A percentile compares a stretch with the other conserved stretches of the same genome.
Evolutionary conservation across 2,797 vertebrate species (phyloP).

Genomic region (Pitangus sulphuratus): DNA sequence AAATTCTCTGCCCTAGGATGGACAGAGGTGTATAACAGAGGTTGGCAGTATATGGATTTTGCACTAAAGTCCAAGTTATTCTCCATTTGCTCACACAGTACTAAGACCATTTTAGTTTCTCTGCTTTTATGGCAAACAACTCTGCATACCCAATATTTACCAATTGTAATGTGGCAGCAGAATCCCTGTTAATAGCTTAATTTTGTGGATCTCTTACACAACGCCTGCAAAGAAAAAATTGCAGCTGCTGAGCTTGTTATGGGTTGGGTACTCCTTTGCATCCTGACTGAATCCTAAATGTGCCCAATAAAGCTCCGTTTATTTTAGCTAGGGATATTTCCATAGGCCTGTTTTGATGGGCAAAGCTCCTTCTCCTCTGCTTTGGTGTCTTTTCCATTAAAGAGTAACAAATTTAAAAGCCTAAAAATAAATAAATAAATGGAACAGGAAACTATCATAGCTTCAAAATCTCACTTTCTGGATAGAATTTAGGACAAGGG

Average conservation of each 20-base stretch:
- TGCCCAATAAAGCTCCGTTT: slow-evolving; percentile 7
- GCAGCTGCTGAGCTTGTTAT: not conserved
- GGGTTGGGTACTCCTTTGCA: slow-evolving; percentile 18
- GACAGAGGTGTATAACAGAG: not conserved
- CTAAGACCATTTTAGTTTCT: not conserved
- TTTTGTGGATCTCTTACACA: not conserved
- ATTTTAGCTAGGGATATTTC: slow-evolving; percentile 34
- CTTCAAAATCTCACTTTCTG: slow-evolving; percentile 6
- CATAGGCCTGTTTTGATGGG: slow-evolving; percentile 1
- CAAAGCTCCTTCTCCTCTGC: not conserved
- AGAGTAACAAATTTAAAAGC: slow-evolving; percentile 29
- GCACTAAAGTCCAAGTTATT: not conserved
- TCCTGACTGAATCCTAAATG: slow-evolving; percentile 33
- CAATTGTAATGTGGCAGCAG: not conserved
- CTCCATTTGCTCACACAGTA: not conserved
- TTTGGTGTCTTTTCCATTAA: slow-evolving; percentile 32
- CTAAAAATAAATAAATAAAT: slow-evolving; percentile 21
- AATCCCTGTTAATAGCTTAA: not conserved
- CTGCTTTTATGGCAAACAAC: not conserved
- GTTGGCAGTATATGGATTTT: not conserved
- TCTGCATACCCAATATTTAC: not conserved
- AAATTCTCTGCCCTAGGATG: not conserved
- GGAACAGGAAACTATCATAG: not conserved
- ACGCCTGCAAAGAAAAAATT: not conserved
- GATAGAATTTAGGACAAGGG: slow-evolving; percentile 18